These are phyloP conservation scores for Apotomis betuletana DNA, from an alignment of 2,888 invertebrate species.

Conservation along the genomic window DNA sequence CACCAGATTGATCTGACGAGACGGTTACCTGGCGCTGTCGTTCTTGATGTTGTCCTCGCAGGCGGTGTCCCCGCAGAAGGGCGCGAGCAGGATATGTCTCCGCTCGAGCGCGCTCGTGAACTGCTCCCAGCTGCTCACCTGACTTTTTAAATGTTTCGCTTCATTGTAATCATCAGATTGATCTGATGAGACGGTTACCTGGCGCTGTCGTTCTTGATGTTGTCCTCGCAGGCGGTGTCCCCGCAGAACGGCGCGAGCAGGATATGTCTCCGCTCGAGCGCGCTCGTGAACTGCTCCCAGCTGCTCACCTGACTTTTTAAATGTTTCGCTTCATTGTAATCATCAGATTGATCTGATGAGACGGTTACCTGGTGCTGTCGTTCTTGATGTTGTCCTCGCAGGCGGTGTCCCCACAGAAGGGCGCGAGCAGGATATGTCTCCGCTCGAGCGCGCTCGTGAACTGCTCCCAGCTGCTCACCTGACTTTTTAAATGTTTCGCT, in stretches of 20 bases:
- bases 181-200: slow-evolving; percentile 79
- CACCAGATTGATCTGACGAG: no score
- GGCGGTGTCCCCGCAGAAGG: slow-evolving; percentile 94
- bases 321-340: no score
- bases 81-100: slow-evolving; percentile 95
- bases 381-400: slow-evolving; percentile 99
- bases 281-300: slow-evolving; percentile 91
- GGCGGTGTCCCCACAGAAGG: slow-evolving; percentile 94
- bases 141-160: no score
- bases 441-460: slow-evolving; percentile 92
- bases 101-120: slow-evolving; percentile 92
- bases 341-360: no score
- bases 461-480: slow-evolving; percentile 90
- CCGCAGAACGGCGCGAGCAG: slow-evolving; percentile 99
- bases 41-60: slow-evolving; percentile 99
- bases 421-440: slow-evolving; percentile 95
- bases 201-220: slow-evolving; percentile 97
- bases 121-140: slow-evolving; percentile 90
- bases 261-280: slow-evolving; percentile 94
- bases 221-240: slow-evolving; percentile 93
- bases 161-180: no score
- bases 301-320: slow-evolving; percentile 87
- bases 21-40: slow-evolving; percentile 91
- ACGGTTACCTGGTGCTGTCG: slow-evolving; percentile 91
- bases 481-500: no score